Evolutionary conservation across 2,888 invertebrate species (phyloP).

Genomic region (Keiferia lycopersicella): DNA sequence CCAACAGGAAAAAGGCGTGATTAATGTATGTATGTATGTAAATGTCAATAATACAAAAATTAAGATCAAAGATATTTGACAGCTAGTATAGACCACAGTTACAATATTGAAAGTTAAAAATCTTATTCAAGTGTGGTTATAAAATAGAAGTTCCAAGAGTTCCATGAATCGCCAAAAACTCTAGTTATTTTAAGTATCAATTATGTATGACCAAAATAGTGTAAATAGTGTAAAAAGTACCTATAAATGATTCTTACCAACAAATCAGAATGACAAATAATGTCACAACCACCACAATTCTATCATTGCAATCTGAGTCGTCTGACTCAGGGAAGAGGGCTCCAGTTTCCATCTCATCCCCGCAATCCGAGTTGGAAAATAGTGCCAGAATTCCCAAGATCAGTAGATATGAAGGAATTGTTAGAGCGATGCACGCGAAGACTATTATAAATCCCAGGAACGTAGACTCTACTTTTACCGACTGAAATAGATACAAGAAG

Average conservation of each 20-base stretch:
- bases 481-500: slow-evolving; percentile 74
- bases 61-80: no score
- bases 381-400: slow-evolving; percentile 80
- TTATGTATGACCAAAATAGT: background rate
- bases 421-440: slow-evolving; percentile 83
- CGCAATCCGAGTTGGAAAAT: slow-evolving; percentile 59
- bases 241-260: slow-evolving; percentile 59
- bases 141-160: no score
- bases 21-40: no score
- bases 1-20: no score
- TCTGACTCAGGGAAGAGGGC: slow-evolving; percentile 64
- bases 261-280: slow-evolving; percentile 67
- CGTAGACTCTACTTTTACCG: slow-evolving; percentile 86
- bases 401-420: slow-evolving; percentile 81
- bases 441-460: slow-evolving; percentile 84
- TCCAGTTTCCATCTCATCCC: slow-evolving; percentile 68
- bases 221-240: background rate
- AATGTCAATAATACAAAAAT: no score
- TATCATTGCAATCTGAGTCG: slow-evolving; percentile 66
- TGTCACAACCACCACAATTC: slow-evolving; percentile 60
- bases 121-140: no score
- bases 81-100: no score
- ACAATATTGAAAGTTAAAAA: no score
- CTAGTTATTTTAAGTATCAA: no score
- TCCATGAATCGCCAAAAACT: no score